These are phyloP conservation scores for Acanthiza pusilla DNA, from an alignment of 2,797 vertebrate genomes.

Conservation along the genomic window DNA sequence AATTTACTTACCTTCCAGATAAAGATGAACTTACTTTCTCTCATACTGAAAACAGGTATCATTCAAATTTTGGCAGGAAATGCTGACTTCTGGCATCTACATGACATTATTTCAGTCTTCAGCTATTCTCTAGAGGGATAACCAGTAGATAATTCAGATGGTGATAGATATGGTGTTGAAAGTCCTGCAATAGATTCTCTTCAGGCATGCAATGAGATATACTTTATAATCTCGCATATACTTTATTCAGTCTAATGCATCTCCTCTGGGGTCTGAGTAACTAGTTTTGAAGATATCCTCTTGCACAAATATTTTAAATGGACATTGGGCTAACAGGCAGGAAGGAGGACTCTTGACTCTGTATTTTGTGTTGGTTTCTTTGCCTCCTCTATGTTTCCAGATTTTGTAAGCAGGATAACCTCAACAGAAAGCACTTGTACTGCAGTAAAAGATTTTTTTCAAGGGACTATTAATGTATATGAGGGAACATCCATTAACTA, in stretches of 20 bases:
- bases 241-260: not conserved
- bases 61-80: not conserved
- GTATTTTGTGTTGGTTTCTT: not conserved
- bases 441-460: not conserved
- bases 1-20: no score
- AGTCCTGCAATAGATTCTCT: not conserved
- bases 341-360: not conserved
- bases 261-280: not conserved
- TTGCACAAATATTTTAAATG: not conserved
- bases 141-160: not conserved
- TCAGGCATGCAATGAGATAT: not conserved
- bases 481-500: not conserved
- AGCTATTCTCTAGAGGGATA: not conserved
- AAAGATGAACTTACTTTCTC: not conserved
- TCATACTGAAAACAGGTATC: not conserved
- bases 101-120: not conserved
- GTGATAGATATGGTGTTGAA: not conserved
- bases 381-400: not conserved
- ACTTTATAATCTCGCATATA: not conserved
- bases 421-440: not conserved
- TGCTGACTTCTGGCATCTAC: not conserved
- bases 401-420: not conserved
- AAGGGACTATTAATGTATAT: not conserved
- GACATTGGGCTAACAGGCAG: not conserved
- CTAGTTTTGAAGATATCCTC: not conserved